Evolutionary conservation across 1,140 invertebrate genomes (phyloP).

Genomic region (Nasonia giraulti): DNA sequence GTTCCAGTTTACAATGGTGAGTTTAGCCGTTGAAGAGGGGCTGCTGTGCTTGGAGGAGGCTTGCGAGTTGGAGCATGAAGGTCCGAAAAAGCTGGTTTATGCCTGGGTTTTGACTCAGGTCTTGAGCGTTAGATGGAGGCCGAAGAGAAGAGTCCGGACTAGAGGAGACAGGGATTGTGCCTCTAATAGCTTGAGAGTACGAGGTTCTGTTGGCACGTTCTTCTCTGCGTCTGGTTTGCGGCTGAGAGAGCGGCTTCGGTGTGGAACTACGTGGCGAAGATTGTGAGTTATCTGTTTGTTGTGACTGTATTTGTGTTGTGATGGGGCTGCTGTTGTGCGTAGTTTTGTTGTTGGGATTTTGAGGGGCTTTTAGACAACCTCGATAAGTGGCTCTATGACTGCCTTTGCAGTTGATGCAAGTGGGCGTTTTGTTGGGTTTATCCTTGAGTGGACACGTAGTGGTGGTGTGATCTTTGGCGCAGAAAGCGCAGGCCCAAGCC

Average conservation of each 20-base stretch:
- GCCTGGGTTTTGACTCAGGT: neutral
- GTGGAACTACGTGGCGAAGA: no score
- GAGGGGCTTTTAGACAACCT: constrained; percentile 18
- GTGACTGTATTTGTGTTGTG: neutral
- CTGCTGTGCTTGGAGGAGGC: neutral
- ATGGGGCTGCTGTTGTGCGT: neutral
- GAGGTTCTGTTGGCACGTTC: no score
- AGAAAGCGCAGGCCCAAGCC: constrained; percentile 2
- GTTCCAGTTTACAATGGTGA: constrained; percentile 52
- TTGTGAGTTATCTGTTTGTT: no score
- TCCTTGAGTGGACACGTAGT: neutral
- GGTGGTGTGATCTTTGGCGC: constrained; percentile 21
- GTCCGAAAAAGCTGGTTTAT: neutral
- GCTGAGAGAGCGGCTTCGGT: no score
- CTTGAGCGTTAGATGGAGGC: neutral
- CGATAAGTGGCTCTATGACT: neutral
- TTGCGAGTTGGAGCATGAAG: constrained; percentile 25
- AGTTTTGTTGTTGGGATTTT: neutral
- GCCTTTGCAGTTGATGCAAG: constrained; percentile 30
- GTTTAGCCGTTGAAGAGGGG: neutral
- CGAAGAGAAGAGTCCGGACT: no score
- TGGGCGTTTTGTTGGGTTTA: neutral
- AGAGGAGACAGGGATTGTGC: no score
- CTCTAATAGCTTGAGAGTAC: no score
- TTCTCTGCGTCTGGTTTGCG: no score